phyloP scores from a whole-genome alignment of 2,797 vertebrate genomes.

The Staurois parvus region DNA sequence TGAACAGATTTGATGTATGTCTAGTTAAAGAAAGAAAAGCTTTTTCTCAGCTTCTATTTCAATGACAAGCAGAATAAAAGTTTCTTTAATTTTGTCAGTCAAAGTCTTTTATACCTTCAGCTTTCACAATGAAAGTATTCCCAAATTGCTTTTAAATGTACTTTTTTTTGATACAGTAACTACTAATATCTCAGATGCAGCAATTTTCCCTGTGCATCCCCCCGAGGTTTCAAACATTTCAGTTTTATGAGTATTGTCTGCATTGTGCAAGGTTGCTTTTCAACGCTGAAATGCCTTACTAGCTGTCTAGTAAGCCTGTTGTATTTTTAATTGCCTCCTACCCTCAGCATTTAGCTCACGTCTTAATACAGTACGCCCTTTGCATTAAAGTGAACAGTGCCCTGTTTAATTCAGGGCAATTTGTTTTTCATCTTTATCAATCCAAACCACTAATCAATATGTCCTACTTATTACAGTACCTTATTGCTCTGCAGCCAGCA shows the following conservation, averaged over 20 bases:
- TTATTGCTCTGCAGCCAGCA: too few relatives aligned
- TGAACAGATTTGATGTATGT: neutral
- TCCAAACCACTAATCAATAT: too few relatives aligned
- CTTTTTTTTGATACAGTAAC: neutral
- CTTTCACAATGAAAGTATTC: neutral
- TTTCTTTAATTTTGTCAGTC: neutral
- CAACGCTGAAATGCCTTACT: conserved; percentile 12
- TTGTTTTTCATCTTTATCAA: too few relatives aligned
- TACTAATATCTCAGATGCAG: conserved; percentile 33
- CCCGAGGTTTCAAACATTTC: conserved; percentile 7
- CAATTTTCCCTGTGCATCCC: conserved; percentile 8
- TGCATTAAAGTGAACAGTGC: conserved; percentile 17
- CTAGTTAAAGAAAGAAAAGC: neutral
- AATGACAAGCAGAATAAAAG: neutral
- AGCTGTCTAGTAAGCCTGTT: conserved; percentile 25
- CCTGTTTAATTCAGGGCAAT: neutral
- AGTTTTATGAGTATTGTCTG: conserved; percentile 50
- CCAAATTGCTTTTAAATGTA: neutral
- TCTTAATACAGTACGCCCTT: neutral
- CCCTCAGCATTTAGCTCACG: conserved; percentile 13
- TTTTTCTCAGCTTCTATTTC: neutral
- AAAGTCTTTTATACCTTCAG: neutral
- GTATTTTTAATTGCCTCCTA: conserved; percentile 47
- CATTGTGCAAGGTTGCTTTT: conserved; percentile 55
- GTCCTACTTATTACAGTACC: too few relatives aligned